Base-by-base conservation (phyloP, 1,140 invertebrate genomes). In the Trichomalopsis sarcophagae region DNA sequence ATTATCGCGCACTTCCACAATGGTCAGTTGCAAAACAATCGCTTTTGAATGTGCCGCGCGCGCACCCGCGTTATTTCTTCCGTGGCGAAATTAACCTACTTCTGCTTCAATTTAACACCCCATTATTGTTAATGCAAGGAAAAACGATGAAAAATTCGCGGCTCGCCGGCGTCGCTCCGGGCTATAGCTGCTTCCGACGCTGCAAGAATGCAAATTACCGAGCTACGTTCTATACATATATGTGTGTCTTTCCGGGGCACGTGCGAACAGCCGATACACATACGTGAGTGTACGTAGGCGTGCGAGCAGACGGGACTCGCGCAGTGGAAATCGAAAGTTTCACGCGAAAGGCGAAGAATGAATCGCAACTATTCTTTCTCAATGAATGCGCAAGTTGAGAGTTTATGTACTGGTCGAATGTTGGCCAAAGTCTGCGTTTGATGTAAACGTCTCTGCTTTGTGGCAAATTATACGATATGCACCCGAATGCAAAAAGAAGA, bases 51-150 rank as follows among this genome's bases (percentile, higher is more conserved):
- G 68, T 78, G 83, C 55, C 11, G 21, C 50, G 40, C 27, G 27
- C 27, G 27, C 27, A 1, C 27, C 27, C 75, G 55, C 68, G 68
- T 77, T 77, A 84, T 84, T 80, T 82, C 79, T 80, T 84, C 62
- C 79, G 77, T 77, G 79, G 30, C 81, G 84, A 86, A 82, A 86
- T 82, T 82, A 71, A 86, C 84, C 84, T 78, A 82, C 79, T 86
- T 86, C 74, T 27, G 11, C 71, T 23, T 33, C 77, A 21, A 86
- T 75, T 84, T 81, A 62, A 71, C 62, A 68, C 30, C 71, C 40
- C 30, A 73, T 82, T 82, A 79, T 86, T 71, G 40, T 62, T 69
- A 69, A 40, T 66, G 50, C 62, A n/a, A 68, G 23, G 40, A 40
- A 69, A 81, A 76, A 81, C 33, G 73, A 62, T 62, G 55, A 74